These are phyloP conservation scores for Seriola rivoliana DNA, from an alignment of 2,113 vertebrate genomes.

Conservation along the genomic window DNA sequence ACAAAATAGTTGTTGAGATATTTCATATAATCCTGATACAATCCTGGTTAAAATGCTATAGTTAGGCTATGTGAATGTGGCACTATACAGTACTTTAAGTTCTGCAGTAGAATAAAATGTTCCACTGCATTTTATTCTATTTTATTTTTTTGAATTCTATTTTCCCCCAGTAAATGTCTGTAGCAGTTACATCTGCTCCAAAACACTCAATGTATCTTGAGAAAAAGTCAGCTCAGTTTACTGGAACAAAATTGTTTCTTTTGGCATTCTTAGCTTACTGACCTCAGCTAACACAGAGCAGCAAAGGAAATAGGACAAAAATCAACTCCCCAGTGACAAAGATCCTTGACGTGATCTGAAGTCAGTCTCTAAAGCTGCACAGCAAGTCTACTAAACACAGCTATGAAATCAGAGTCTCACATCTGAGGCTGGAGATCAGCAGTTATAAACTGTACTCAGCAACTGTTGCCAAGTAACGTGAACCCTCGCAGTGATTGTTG, in stretches of 20 bases:
- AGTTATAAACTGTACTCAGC: background rate
- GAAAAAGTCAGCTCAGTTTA: slow-evolving; percentile 6
- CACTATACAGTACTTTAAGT: too few relatives aligned
- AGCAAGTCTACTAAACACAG: background rate
- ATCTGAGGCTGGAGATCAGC: background rate
- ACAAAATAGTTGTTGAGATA: too few relatives aligned
- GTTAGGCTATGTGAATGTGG: too few relatives aligned
- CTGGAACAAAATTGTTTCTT: slow-evolving; percentile 21
- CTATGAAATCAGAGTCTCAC: background rate
- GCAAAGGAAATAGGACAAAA: slow-evolving; percentile 25
- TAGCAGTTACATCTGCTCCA: background rate
- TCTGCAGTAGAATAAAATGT: too few relatives aligned
- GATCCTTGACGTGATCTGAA: background rate
- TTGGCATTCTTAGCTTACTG: slow-evolving; percentile 30
- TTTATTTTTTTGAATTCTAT: background rate
- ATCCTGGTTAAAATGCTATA: too few relatives aligned
- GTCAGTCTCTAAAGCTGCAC: slow-evolving; percentile 2
- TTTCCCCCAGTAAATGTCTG: background rate
- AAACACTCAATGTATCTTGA: background rate
- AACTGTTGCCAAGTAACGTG: background rate
- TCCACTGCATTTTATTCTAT: background rate
- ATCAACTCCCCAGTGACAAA: slow-evolving; percentile 1
- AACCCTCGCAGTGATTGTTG: background rate
- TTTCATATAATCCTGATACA: too few relatives aligned
- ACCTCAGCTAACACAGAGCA: slow-evolving; percentile 34